Percentiles rank a stretch among this genome's conserved stretches.
These are phyloP conservation scores for Diachrysia chrysitis DNA, from an alignment of 2,888 invertebrate species.

Conservation along the genomic window DNA sequence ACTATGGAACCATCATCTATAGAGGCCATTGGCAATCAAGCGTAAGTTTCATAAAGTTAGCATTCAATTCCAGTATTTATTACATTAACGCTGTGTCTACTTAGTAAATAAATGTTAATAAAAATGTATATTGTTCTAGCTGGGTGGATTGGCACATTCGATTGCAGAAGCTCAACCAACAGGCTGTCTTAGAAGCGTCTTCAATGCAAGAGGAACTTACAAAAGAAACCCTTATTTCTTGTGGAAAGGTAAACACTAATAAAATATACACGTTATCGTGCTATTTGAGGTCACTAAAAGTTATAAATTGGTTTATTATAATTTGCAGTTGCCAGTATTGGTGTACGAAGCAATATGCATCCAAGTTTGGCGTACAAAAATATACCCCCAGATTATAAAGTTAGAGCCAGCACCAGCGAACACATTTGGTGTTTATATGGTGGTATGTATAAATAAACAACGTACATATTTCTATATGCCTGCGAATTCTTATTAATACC, in stretches of 20 bases:
- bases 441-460: constrained; percentile 82
- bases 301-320: not conserved
- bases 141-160: constrained; percentile 95
- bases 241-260: constrained; percentile 90
- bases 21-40: constrained; percentile 91
- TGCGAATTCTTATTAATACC: not conserved
- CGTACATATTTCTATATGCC: not conserved
- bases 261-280: not conserved
- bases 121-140: constrained; percentile 82
- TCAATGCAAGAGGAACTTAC: constrained; percentile 94
- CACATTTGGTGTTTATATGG: constrained; percentile 94
- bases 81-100: not conserved
- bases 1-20: constrained; percentile 91
- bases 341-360: constrained; percentile 95
- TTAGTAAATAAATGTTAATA: not conserved
- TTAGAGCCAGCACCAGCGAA: constrained; percentile 91
- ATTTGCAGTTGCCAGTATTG: constrained; percentile 91
- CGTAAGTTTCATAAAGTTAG: constrained; percentile 64
- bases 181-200: constrained; percentile 95
- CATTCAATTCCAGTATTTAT: not conserved
- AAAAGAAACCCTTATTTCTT: constrained; percentile 94
- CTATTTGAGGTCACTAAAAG: no score
- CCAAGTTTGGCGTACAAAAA: constrained; percentile 95
- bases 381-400: constrained; percentile 93
- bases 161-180: constrained; percentile 95